Evolutionary conservation across 2,113 vertebrate genomes (phyloP).

Genomic region (Papio anubis): DNA sequence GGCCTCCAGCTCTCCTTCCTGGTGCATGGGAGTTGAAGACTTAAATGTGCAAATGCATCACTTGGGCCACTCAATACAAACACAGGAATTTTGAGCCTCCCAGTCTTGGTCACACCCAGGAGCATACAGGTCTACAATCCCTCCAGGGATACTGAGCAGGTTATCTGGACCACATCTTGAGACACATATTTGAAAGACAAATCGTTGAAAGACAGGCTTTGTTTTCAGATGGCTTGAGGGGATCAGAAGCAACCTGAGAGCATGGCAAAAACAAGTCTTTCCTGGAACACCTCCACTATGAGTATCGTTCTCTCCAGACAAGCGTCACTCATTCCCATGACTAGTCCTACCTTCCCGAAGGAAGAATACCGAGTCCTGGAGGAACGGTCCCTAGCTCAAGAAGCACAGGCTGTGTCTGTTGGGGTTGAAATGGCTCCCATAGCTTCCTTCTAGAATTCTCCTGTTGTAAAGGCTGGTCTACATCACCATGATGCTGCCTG

Average conservation of each 20-base stretch:
- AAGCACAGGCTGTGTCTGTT: neutral
- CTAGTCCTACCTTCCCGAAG: neutral
- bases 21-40: neutral
- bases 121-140: neutral
- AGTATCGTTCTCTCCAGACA: neutral
- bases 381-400: neutral
- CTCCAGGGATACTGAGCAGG: neutral
- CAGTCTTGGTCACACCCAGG: too few relatives aligned
- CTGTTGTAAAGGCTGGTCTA: neutral
- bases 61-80: neutral
- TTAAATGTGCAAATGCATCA: accelerated
- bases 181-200: neutral
- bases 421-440: neutral
- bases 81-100: neutral
- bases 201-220: neutral
- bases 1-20: neutral
- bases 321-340: neutral
- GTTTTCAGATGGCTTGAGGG: neutral
- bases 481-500: accelerated
- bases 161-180: neutral
- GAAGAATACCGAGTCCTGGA: neutral
- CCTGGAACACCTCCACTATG: neutral
- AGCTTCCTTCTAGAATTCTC: neutral
- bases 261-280: neutral
- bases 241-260: neutral